Percentiles rank a stretch among this genome's conserved stretches.
These are phyloP conservation scores for Thamnophis elegans DNA, from an alignment of 2,797 vertebrate species.

Conservation along the genomic window DNA sequence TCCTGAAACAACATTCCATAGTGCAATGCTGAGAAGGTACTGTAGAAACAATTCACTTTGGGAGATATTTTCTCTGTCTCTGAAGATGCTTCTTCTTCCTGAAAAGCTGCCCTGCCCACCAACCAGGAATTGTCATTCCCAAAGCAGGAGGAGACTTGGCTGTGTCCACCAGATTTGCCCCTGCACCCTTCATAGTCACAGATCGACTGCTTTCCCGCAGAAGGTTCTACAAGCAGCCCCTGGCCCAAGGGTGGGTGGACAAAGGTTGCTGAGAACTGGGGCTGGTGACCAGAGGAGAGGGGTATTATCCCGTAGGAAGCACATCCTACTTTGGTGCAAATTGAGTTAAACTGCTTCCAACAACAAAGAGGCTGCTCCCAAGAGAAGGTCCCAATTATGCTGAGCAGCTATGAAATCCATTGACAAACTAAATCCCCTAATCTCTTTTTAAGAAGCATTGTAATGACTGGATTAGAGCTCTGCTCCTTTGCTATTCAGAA, in stretches of 20 bases:
- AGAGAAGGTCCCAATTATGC: accelerated
- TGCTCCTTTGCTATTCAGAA: neutral
- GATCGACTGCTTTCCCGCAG: accelerated
- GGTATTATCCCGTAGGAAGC: neutral
- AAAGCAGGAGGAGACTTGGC: neutral
- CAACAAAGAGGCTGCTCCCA: neutral
- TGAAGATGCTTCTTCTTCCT: no score
- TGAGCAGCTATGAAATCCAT: neutral
- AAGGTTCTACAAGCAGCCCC: neutral
- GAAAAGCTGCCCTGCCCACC: neutral
- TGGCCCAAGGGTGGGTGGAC: neutral
- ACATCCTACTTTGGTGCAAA: neutral
- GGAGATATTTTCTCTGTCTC: neutral
- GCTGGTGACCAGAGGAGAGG: neutral
- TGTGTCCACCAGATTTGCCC: neutral
- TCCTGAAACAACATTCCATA: neutral
- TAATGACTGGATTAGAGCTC: conserved; percentile 31
- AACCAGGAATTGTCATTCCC: neutral
- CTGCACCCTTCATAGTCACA: neutral
- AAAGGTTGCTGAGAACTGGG: neutral
- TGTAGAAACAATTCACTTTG: neutral
- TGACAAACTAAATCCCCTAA: neutral
- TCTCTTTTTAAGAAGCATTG: conserved; percentile 10
- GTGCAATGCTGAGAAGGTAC: neutral
- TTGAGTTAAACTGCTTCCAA: neutral